phyloP scores from a whole-genome alignment of 2,888 invertebrate genomes.

The Chrysina gloriosa region DNA sequence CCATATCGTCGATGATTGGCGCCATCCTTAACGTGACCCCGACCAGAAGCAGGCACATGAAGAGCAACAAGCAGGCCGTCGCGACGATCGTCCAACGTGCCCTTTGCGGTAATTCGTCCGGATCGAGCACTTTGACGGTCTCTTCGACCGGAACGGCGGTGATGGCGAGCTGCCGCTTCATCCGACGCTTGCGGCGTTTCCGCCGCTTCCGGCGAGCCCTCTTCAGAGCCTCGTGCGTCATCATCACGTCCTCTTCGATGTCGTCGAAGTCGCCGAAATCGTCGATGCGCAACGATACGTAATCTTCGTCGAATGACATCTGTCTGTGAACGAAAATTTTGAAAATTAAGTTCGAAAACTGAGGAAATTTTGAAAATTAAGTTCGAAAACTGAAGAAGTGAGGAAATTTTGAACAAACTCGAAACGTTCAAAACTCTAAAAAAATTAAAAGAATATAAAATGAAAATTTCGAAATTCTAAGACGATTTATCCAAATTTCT shows the following conservation, averaged over 20 bases:
- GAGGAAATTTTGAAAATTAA: too few species aligned
- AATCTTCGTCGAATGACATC: conserved; percentile 67
- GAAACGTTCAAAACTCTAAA: too few species aligned
- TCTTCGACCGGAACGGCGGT: conserved; percentile 56
- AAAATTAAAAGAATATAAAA: too few species aligned
- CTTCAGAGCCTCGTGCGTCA: conserved; percentile 59
- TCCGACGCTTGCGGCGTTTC: conserved; percentile 59
- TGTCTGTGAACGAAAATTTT: conserved; percentile 56
- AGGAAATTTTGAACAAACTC: too few species aligned
- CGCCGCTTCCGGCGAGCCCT: conserved; percentile 58
- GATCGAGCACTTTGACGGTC: conserved; percentile 73
- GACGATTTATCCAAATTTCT: too few species aligned
- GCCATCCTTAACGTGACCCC: conserved; percentile 94
- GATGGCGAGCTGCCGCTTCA: conserved; percentile 51
- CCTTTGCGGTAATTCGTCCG: conserved; percentile 84
- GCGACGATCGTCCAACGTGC: conserved; percentile 93
- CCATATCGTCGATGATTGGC: conserved; percentile 95
- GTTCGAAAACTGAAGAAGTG: too few species aligned
- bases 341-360: too few species aligned
- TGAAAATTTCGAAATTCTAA: too few species aligned
- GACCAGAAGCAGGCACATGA: conserved; percentile 90
- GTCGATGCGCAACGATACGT: conserved; percentile 67
- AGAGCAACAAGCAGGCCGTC: conserved; percentile 87
- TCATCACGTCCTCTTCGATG: conserved; percentile 58
- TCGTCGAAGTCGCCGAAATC: conserved; percentile 61